These are phyloP conservation scores for Cantharis lateralis DNA, from an alignment of 2,888 invertebrate species.

Conservation along the genomic window DNA sequence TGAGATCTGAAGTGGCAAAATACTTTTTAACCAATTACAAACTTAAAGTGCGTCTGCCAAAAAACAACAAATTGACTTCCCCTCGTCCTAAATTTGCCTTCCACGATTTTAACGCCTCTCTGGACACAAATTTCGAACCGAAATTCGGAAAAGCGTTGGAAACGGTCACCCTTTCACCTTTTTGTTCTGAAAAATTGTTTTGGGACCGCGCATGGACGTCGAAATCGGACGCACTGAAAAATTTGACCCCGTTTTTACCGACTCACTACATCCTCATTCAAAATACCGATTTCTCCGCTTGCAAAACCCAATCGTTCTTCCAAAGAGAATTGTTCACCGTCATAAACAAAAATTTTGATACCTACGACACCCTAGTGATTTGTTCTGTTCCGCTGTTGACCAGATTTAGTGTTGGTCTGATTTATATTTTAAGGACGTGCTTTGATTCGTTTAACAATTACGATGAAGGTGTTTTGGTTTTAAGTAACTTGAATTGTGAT, in stretches of 20 bases:
- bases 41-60: conserved; percentile 43
- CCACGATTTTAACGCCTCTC: neutral
- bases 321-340: conserved; percentile 40
- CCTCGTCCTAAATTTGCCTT: neutral
- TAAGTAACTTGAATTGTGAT: conserved; percentile 3
- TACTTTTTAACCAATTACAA: conserved; percentile 65
- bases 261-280: conserved; percentile 36
- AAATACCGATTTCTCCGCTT: conserved; percentile 36
- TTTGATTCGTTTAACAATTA: conserved; percentile 42
- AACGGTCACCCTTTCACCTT: conserved; percentile 51
- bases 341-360: conserved; percentile 28
- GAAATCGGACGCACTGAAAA: neutral
- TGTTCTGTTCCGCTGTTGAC: conserved; percentile 48
- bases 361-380: conserved; percentile 41
- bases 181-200: conserved; percentile 47
- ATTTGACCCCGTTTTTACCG: conserved; percentile 10
- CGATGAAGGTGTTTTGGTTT: conserved; percentile 29
- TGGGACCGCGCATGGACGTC: neutral
- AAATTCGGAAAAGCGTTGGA: neutral
- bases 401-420: conserved; percentile 48
- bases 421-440: conserved; percentile 42
- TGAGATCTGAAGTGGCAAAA: conserved; percentile 57
- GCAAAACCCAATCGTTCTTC: conserved; percentile 37
- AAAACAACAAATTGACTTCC: neutral
- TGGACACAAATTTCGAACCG: neutral